phyloP scores from a whole-genome alignment of 2,113 vertebrate species.

The Sturnus vulgaris region DNA sequence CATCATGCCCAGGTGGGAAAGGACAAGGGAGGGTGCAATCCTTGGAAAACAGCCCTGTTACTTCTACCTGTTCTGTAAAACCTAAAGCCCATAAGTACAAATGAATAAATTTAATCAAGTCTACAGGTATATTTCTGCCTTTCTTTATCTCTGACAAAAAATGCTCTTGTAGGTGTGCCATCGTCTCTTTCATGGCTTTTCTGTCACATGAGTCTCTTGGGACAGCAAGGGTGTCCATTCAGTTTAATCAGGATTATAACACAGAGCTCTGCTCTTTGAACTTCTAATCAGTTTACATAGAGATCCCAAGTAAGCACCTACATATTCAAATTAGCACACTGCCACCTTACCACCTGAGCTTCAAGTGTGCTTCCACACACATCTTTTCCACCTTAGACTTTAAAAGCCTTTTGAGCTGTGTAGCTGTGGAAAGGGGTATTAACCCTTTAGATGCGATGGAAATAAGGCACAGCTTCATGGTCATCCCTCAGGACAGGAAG shows the following conservation, averaged over 20 bases:
- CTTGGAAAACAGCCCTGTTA: slow-evolving; percentile 42
- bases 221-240: neutral
- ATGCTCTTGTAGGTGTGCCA: neutral
- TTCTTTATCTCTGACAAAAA: neutral
- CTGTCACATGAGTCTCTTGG: neutral
- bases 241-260: neutral
- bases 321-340: neutral
- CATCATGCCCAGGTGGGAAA: slow-evolving; percentile 42
- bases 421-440: too few relatives aligned
- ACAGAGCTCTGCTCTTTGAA: neutral
- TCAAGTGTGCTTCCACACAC: neutral
- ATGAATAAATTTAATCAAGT: neutral
- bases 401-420: neutral
- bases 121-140: neutral
- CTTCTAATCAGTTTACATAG: neutral
- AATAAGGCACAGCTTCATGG: too few relatives aligned
- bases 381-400: neutral
- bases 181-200: neutral
- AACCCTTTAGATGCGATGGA: too few relatives aligned
- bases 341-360: neutral
- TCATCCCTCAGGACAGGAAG: too few relatives aligned
- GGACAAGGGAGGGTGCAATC: slow-evolving; percentile 65
- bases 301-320: neutral
- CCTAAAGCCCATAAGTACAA: neutral
- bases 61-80: neutral